phyloP scores from a whole-genome alignment of 2,797 vertebrate species.

The Taenioides sp. region DNA sequence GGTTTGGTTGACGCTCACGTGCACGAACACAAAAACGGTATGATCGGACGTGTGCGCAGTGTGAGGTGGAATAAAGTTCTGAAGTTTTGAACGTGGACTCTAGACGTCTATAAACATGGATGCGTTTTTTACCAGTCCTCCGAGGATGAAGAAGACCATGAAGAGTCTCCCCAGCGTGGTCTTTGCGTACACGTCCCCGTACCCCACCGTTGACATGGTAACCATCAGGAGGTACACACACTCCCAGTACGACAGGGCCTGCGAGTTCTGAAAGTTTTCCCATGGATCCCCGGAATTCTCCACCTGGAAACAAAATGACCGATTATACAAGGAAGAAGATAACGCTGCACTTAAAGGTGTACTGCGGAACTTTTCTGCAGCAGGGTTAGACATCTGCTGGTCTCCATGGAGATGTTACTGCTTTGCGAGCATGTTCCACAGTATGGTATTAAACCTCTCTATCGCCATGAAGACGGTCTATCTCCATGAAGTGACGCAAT shows the following conservation, averaged over 20 bases:
- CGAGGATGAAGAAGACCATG: slow-evolving; percentile 99
- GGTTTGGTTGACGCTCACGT: too few relatives aligned
- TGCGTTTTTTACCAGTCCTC: slow-evolving; percentile 95
- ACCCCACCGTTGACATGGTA: slow-evolving; percentile 99
- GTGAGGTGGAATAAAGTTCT: too few relatives aligned
- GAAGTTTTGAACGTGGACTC: background rate
- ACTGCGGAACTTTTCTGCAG: too few relatives aligned
- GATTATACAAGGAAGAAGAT: background rate
- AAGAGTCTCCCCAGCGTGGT: slow-evolving; percentile 97
- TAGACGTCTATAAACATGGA: slow-evolving; percentile 4
- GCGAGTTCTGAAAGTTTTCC: slow-evolving; percentile 98
- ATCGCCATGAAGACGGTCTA: too few relatives aligned
- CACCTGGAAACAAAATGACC: slow-evolving; percentile 81
- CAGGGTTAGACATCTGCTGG: too few relatives aligned
- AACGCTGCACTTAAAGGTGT: too few relatives aligned
- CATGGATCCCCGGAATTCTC: slow-evolving; percentile 99
- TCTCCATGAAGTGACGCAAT: too few relatives aligned
- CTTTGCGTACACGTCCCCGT: slow-evolving; percentile 98
- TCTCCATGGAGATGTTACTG: too few relatives aligned
- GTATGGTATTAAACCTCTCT: too few relatives aligned
- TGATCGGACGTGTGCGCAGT: too few relatives aligned
- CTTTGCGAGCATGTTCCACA: too few relatives aligned
- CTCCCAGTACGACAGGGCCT: slow-evolving; percentile 96
- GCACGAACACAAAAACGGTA: too few relatives aligned
- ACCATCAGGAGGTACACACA: slow-evolving; percentile 99